Evolutionary conservation across 2,797 vertebrate species (phyloP).

Genomic region (Linurgus olivaceus): DNA sequence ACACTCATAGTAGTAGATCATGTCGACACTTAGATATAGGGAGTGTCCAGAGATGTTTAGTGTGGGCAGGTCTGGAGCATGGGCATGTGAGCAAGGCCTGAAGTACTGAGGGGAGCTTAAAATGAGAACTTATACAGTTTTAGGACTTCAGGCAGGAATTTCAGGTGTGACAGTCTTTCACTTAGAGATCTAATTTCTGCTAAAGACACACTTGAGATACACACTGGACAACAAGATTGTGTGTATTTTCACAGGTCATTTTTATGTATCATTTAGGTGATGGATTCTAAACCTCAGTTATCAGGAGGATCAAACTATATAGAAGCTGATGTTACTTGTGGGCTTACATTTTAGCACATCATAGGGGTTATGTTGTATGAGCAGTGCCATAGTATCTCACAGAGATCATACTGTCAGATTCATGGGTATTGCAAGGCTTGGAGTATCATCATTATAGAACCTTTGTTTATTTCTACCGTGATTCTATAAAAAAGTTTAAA

Average conservation of each 20-base stretch:
- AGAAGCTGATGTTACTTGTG: background rate
- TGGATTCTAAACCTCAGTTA: background rate
- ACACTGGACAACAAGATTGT: background rate
- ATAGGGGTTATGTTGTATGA: background rate
- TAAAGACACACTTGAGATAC: accelerated
- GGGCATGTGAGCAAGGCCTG: background rate
- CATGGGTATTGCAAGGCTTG: background rate
- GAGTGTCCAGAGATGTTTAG: background rate
- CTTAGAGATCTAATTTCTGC: background rate
- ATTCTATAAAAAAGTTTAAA: background rate
- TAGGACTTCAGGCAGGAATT: background rate
- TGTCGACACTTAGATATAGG: background rate
- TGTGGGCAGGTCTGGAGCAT: accelerated
- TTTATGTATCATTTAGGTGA: background rate
- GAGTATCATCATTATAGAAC: background rate
- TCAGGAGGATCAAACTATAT: background rate
- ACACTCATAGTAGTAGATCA: background rate
- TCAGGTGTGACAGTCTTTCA: background rate
- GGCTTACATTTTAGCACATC: background rate
- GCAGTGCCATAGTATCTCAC: background rate
- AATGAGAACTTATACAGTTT: background rate
- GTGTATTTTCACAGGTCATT: background rate
- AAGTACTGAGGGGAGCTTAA: background rate
- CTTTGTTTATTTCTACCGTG: background rate
- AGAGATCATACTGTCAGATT: background rate